Percentiles rank a stretch among this genome's conserved stretches.
These are phyloP conservation scores for Alloplasta piceator DNA, from an alignment of 2,888 invertebrate genomes.

Conservation along the genomic window DNA sequence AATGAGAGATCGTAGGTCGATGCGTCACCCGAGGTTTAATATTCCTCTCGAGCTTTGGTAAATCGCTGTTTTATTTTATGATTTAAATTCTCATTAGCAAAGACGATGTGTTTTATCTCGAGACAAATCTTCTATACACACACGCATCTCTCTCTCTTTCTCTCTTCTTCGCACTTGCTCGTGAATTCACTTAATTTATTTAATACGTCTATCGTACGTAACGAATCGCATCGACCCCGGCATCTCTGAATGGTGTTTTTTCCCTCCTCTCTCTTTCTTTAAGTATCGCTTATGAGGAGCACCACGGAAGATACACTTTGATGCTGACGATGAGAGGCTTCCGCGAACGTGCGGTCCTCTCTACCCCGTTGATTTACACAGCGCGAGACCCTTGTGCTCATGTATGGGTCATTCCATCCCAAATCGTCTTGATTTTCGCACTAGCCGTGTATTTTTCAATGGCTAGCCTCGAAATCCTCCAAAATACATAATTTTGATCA, in stretches of 20 bases:
- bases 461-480: too few relatives aligned
- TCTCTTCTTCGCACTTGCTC: constrained; percentile 8
- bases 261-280: too few relatives aligned
- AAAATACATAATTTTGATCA: too few relatives aligned
- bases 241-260: constrained; percentile 17
- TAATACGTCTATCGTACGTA: constrained; percentile 15
- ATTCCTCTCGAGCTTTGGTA: too few relatives aligned
- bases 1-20: too few relatives aligned
- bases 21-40: too few relatives aligned
- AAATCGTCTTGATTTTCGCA: not conserved
- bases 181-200: constrained; percentile 37
- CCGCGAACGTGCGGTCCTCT: constrained; percentile 39
- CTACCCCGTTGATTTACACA: constrained; percentile 46
- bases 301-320: constrained; percentile 25
- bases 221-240: constrained; percentile 34
- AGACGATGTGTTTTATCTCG: not conserved
- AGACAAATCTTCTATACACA: constrained; percentile 9
- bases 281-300: not conserved
- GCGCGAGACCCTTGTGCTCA: not conserved
- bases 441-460: too few relatives aligned
- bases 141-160: not conserved
- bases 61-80: not conserved
- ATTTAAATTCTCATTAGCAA: constrained; percentile 24
- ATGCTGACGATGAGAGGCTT: constrained; percentile 34
- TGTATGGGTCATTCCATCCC: constrained; percentile 6